Percentiles rank a stretch among this genome's conserved stretches.
Conservation (phyloP, 2,113 vertebrate species). For the Myodes glareolus region DNA sequence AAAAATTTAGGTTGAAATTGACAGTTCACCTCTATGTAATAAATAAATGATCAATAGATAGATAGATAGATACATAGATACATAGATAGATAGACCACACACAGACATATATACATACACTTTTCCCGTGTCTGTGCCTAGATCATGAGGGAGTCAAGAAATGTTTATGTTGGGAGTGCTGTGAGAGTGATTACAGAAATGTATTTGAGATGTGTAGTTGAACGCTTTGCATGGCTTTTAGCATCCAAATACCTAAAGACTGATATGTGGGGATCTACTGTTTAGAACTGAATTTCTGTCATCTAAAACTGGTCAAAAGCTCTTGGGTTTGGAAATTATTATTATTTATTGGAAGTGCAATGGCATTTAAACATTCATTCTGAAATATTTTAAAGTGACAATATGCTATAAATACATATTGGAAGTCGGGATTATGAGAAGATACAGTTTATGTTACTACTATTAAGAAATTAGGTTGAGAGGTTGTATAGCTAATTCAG, state of each 20-base stretch:
- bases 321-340: neutral
- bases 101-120: neutral
- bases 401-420: constrained; percentile 15
- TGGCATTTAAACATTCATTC: constrained; percentile 53
- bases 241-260: neutral
- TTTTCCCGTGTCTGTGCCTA: neutral
- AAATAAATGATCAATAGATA: neutral
- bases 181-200: neutral
- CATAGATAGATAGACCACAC: neutral
- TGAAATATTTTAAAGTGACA: constrained; percentile 39
- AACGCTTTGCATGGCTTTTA: neutral
- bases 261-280: neutral
- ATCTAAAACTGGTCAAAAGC: neutral
- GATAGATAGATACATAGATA: neutral
- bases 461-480: constrained; percentile 63
- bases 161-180: neutral
- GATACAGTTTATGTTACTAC: constrained; percentile 36
- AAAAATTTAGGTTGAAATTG: neutral
- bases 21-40: neutral
- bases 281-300: constrained; percentile 36
- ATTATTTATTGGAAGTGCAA: constrained; percentile 28
- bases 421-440: constrained; percentile 39
- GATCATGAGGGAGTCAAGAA: neutral
- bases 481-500: constrained; percentile 66
- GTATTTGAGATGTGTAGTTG: neutral